Evolutionary conservation across 1,140 invertebrate species (phyloP).

Genomic region (Drosophila chauvacae): DNA sequence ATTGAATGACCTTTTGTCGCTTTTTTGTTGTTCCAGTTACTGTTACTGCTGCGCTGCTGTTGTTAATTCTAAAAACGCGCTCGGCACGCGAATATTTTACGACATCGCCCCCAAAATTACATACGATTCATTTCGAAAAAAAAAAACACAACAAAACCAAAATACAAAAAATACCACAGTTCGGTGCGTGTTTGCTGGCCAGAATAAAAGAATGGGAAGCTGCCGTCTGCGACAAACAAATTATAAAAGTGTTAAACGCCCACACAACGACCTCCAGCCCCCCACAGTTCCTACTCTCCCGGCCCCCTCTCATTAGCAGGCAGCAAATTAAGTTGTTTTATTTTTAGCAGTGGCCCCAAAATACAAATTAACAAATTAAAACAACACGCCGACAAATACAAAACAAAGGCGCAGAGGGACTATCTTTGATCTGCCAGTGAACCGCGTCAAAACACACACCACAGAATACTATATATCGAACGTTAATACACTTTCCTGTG

Average conservation of each 20-base stretch:
- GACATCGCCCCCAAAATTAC: slow-evolving; percentile 73
- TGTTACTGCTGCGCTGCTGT: slow-evolving; percentile 29
- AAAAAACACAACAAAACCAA: slow-evolving; percentile 6
- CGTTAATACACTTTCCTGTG: slow-evolving; percentile 56
- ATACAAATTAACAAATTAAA: slow-evolving; percentile 80
- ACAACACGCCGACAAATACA: slow-evolving; percentile 22
- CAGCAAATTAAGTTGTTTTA: slow-evolving; percentile 81
- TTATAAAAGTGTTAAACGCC: slow-evolving; percentile 78
- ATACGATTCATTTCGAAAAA: slow-evolving; percentile 41
- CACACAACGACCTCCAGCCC: slow-evolving; percentile 46
- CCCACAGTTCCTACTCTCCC: neutral
- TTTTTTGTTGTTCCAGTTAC: slow-evolving; percentile 51
- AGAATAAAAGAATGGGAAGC: slow-evolving; percentile 41
- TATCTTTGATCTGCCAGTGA: slow-evolving; percentile 67
- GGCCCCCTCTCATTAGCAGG: slow-evolving; percentile 64
- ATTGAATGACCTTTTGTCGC: slow-evolving; percentile 73
- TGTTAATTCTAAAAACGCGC: slow-evolving; percentile 63
- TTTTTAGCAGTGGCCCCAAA: slow-evolving; percentile 51
- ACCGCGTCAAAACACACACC: slow-evolving; percentile 65
- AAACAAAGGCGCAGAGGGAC: slow-evolving; percentile 36
- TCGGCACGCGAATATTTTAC: slow-evolving; percentile 80
- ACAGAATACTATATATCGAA: slow-evolving; percentile 25
- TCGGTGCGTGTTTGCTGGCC: slow-evolving; percentile 59
- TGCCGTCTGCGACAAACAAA: slow-evolving; percentile 47
- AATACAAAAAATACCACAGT: slow-evolving; percentile 3